Percentiles rank a stretch among this genome's conserved stretches.
Evolutionary conservation across 2,797 vertebrate species (phyloP).

Genomic region (Buceros bicornis): DNA sequence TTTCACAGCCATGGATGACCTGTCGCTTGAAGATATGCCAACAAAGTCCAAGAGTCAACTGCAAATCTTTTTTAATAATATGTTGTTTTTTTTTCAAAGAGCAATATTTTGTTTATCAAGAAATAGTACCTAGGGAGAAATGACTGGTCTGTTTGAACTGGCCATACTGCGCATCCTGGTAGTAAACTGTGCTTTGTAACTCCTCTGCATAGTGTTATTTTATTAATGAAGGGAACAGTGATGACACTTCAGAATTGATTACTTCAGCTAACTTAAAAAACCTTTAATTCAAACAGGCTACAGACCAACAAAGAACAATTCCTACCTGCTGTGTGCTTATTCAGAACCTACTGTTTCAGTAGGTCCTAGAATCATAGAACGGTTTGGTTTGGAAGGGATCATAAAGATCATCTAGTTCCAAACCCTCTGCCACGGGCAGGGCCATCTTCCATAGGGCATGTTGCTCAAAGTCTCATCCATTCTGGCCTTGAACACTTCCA

Average conservation of each 20-base stretch:
- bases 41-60: neutral
- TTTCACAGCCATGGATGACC: neutral
- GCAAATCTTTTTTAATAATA: neutral
- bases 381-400: neutral
- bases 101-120: neutral
- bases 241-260: neutral
- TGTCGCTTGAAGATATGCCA: neutral
- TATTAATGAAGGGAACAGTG: neutral
- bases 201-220: neutral
- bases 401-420: neutral
- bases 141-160: neutral
- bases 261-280: neutral
- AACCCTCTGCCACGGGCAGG: neutral
- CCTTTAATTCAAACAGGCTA: neutral
- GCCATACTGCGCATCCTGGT: neutral
- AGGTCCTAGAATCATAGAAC: neutral
- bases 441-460: neutral
- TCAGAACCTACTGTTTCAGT: neutral
- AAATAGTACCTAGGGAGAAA: neutral
- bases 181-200: neutral
- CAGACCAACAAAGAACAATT: neutral
- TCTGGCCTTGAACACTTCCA: neutral
- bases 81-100: neutral
- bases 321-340: neutral
- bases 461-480: neutral